Evolutionary conservation across 1,140 invertebrate species (phyloP).

Genomic region (Calosoma granatense): DNA sequence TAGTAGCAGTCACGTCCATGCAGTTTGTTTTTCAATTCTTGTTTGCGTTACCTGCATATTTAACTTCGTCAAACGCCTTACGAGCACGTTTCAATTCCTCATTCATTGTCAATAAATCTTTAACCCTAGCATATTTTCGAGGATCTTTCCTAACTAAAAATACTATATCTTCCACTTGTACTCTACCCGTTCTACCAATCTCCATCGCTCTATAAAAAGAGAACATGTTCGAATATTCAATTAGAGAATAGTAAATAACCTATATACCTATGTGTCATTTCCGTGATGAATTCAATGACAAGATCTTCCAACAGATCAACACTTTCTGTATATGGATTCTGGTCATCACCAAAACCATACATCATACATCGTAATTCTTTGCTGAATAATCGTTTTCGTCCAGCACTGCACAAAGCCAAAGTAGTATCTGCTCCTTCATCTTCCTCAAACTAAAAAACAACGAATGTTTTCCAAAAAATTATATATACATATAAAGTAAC

Average conservation of each 20-base stretch:
- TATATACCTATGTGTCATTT: slow-evolving; percentile 76
- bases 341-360: slow-evolving; percentile 99
- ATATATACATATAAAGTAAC: neutral
- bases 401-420: slow-evolving; percentile 48
- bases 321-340: slow-evolving; percentile 98
- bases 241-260: too few relatives aligned
- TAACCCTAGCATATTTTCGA: slow-evolving; percentile 95
- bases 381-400: slow-evolving; percentile 74
- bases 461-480: too few relatives aligned
- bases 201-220: slow-evolving; percentile 86
- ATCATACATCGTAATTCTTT: slow-evolving; percentile 97
- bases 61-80: slow-evolving; percentile 99
- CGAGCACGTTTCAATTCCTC: slow-evolving; percentile 97
- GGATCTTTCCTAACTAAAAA: slow-evolving; percentile 96
- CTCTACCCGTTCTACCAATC: slow-evolving; percentile 85
- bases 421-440: slow-evolving; percentile 54
- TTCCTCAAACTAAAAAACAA: slow-evolving; percentile 41
- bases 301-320: slow-evolving; percentile 96
- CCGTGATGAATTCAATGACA: slow-evolving; percentile 96
- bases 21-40: slow-evolving; percentile 13
- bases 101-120: slow-evolving; percentile 96
- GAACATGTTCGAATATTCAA: neutral
- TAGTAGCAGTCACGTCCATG: too few relatives aligned
- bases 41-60: slow-evolving; percentile 58
- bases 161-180: slow-evolving; percentile 97